Conservation (phyloP, 2,113 vertebrate genomes). For the Brachyhypopomus gauderio region DNA sequence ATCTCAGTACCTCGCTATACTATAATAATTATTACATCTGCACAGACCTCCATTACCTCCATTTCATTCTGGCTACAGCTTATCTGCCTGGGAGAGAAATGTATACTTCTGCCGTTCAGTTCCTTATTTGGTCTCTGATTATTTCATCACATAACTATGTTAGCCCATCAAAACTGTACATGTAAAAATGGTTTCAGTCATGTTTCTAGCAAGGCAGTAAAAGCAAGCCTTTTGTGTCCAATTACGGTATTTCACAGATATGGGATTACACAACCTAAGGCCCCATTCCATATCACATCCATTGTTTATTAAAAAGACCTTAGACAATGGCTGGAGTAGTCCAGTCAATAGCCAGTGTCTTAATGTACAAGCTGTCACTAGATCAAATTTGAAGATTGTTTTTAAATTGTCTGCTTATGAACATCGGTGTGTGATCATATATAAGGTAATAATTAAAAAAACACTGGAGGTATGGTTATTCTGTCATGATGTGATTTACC, state of each 20-base stretch:
- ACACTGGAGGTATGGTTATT: background rate
- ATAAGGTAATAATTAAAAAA: background rate
- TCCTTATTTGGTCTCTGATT: conserved; percentile 54
- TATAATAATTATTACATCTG: too few relatives aligned
- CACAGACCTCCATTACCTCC: background rate
- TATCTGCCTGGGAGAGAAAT: conserved; percentile 35
- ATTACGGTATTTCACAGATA: conserved; percentile 70
- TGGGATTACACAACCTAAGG: conserved; percentile 60
- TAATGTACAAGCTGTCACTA: conserved; percentile 45
- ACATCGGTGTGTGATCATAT: conserved; percentile 6
- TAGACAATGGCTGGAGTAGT: conserved; percentile 26
- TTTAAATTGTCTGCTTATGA: conserved; percentile 40
- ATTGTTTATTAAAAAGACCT: conserved; percentile 41
- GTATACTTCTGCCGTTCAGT: conserved; percentile 19
- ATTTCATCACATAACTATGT: conserved; percentile 74
- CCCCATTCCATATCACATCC: conserved; percentile 33
- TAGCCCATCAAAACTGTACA: conserved; percentile 67
- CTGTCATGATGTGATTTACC: background rate
- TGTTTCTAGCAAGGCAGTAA: conserved; percentile 62
- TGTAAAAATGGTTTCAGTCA: conserved; percentile 54
- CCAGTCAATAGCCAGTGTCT: conserved; percentile 8
- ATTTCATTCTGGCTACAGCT: background rate
- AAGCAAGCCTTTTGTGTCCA: conserved; percentile 66
- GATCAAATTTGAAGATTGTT: conserved; percentile 30
- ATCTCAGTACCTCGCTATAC: too few relatives aligned